A percentile compares a stretch with the other conserved stretches of the same genome.
Conservation (phyloP, 2,113 vertebrate genomes). For the Procavia capensis region DNA sequence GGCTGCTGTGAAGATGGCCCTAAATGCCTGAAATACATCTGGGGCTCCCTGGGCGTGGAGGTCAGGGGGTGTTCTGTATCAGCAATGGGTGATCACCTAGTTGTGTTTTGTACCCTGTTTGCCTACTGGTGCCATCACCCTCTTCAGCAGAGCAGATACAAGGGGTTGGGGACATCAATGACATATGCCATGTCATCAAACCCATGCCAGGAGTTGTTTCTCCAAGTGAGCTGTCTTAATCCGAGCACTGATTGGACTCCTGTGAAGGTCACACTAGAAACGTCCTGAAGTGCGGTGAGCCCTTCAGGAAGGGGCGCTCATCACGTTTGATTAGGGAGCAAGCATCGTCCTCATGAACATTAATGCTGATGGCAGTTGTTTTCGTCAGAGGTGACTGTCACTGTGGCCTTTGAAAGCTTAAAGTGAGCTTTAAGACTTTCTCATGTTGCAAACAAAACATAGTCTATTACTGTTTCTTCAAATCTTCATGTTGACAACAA, state of each 20-base stretch:
- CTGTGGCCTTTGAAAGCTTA: not conserved
- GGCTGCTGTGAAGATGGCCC: not conserved
- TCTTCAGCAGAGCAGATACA: not conserved
- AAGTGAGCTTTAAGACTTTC: conserved; percentile 16
- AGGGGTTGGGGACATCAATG: not conserved
- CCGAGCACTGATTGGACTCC: not conserved
- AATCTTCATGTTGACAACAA: not conserved
- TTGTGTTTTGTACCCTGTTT: not conserved
- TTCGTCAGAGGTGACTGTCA: not conserved
- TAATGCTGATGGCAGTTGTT: not conserved
- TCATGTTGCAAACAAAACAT: conserved; percentile 45
- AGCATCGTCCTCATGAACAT: not conserved
- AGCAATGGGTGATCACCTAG: not conserved
- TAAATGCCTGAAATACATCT: not conserved
- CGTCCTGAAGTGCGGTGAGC: not conserved
- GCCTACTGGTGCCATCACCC: not conserved
- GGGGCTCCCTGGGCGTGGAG: not conserved
- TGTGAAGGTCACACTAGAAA: not conserved
- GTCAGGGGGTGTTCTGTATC: not conserved
- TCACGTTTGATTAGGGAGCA: not conserved
- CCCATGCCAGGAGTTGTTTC: not conserved
- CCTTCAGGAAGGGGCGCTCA: not conserved
- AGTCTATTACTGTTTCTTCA: conserved; percentile 46
- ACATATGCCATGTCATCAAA: not conserved
- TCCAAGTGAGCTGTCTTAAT: not conserved